Conservation (phyloP, 2,888 invertebrate genomes). For the Melikaiella ostensackeni region DNA sequence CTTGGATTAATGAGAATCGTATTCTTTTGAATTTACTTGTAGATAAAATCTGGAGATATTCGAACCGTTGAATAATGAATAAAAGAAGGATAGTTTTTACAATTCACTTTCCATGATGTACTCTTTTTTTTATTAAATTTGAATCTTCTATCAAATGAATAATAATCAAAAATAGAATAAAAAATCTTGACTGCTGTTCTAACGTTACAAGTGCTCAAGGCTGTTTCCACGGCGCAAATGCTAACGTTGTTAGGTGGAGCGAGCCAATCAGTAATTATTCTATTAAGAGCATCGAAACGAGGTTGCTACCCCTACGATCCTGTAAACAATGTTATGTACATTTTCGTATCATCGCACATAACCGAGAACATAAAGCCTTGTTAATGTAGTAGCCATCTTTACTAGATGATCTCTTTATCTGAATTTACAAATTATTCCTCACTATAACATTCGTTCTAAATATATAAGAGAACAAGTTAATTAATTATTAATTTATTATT, state of each 20-base stretch:
- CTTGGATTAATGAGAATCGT: too few species aligned
- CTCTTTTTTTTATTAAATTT: too few species aligned
- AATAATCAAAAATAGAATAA: not conserved
- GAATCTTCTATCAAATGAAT: not conserved
- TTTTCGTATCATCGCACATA: slow-evolving; percentile 14
- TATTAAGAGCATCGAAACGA: slow-evolving; percentile 53
- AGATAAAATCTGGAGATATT: too few species aligned
- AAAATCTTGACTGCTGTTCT: not conserved
- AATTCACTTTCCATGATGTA: too few species aligned
- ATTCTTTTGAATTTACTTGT: too few species aligned
- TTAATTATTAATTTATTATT: too few species aligned
- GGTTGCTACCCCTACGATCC: slow-evolving; percentile 3
- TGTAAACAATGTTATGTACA: slow-evolving; percentile 45
- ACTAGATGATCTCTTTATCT: too few species aligned
- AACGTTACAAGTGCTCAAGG: not conserved
- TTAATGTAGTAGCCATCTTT: not conserved
- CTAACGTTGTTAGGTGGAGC: slow-evolving; percentile 42
- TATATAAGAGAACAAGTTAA: too few species aligned
- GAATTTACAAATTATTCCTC: too few species aligned
- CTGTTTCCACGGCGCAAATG: not conserved
- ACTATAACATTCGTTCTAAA: too few species aligned
- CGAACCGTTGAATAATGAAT: too few species aligned
- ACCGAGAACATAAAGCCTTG: not conserved
- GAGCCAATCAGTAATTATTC: slow-evolving; percentile 61
- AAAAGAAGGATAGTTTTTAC: too few species aligned